phyloP scores from a whole-genome alignment of 2,888 invertebrate species.

The Camptogramma bilineatum region DNA sequence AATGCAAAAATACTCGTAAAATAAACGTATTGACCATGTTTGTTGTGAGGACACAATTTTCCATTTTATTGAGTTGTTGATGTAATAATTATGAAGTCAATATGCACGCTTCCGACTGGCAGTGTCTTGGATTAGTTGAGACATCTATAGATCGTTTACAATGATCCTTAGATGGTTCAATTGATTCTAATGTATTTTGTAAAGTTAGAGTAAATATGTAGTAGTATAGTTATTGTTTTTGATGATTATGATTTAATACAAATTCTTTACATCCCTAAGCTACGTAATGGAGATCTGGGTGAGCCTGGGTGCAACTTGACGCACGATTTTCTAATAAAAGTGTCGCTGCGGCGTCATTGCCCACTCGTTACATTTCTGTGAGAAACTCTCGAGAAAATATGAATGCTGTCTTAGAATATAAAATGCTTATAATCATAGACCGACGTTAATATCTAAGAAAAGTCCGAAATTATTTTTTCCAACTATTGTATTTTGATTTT shows the following conservation, averaged over 20 bases:
- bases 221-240: no score
- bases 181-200: no score
- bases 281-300: constrained; percentile 43
- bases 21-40: background rate
- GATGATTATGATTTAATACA: no score
- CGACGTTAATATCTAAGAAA: background rate
- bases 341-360: constrained; percentile 49
- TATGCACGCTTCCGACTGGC: no score
- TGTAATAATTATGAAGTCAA: no score
- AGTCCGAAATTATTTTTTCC: background rate
- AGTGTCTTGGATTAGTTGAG: no score
- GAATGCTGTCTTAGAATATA: constrained; percentile 15
- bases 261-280: constrained; percentile 24
- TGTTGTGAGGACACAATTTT: background rate
- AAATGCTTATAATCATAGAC: constrained; percentile 8
- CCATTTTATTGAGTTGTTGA: no score
- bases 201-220: no score
- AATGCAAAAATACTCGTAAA: background rate
- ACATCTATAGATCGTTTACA: no score
- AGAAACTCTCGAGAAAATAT: constrained; percentile 31
- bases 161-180: no score
- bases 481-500: background rate
- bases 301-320: constrained; percentile 53
- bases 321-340: constrained; percentile 79
- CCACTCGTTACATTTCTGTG: constrained; percentile 36